These are phyloP conservation scores for Tiphia femorata DNA, from an alignment of 2,888 invertebrate species.

Conservation along the genomic window DNA sequence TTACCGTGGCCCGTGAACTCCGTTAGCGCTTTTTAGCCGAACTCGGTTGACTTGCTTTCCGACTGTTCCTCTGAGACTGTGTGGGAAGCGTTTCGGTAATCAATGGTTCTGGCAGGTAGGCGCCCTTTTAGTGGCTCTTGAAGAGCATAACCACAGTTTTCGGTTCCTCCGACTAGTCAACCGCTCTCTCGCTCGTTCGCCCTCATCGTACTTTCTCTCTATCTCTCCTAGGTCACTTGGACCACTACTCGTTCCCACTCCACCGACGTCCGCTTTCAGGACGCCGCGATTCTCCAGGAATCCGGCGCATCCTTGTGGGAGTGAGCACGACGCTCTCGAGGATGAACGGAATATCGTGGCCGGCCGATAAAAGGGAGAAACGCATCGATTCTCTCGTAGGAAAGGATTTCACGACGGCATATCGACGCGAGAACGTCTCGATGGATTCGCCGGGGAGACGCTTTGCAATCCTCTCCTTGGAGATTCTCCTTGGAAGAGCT, in stretches of 20 bases:
- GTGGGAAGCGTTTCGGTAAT: conserved; percentile 68
- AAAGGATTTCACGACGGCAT: neutral
- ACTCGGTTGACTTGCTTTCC: conserved; percentile 59
- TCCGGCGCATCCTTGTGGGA: neutral
- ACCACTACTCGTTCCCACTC: conserved; percentile 22
- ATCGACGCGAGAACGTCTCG: neutral
- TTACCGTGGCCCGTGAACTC: conserved; percentile 51
- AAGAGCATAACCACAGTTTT: conserved; percentile 56
- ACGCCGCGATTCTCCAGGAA: neutral
- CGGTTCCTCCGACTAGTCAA: conserved; percentile 46
- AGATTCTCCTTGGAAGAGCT: too few relatives aligned
- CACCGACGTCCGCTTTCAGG: conserved; percentile 3
- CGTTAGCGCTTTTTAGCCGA: conserved; percentile 60
- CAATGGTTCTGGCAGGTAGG: conserved; percentile 68
- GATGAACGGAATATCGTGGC: neutral
- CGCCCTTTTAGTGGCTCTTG: conserved; percentile 60
- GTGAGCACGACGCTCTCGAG: neutral
- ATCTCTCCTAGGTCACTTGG: conserved; percentile 29
- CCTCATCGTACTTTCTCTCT: conserved; percentile 1
- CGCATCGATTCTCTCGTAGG: neutral
- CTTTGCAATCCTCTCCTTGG: too few relatives aligned
- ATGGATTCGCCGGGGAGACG: neutral
- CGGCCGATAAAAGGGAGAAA: neutral
- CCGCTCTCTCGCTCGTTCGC: conserved; percentile 30
- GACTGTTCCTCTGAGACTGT: conserved; percentile 58